Base-by-base conservation (phyloP, 2,113 vertebrate genomes). In the Elachura formosa region DNA sequence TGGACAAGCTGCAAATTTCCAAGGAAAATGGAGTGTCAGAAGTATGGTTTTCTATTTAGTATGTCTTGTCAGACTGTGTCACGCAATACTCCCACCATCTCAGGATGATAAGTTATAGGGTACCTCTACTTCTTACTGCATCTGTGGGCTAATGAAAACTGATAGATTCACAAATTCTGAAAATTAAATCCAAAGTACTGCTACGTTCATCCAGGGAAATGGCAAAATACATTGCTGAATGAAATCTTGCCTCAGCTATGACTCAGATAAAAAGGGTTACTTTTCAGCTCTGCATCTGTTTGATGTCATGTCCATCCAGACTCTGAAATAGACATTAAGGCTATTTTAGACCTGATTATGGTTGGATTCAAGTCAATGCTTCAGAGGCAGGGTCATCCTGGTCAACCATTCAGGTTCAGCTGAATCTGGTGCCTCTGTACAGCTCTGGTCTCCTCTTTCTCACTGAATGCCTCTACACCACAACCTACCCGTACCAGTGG, bases 21-120 rank as follows among this genome's bases (percentile, higher is more conserved):
- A 94, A 94, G 89, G 92, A 93, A 91, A 90, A 87, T 66, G 31
- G 43, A 89, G 64, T 73, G 74, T 81, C 89, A 95, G 75, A 71
- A 0, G 0, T 55, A 71, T 43, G 45, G 36, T 89, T 94, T 96
- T 93, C 71, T 85, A 66, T 89, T 96, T 93, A 72, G 49, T 63
- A 38, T 89, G 67, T 96, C 79, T 46, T 87, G 69, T 93, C 89
- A 94, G 67, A 54, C 78, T 80, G 66, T 93, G 85, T 90, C 85
- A 74, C 84, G 71, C 41, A 85, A 82, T 46, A 90, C 48, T 79
- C 61, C 38, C 49, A 62, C 92, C 66, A 90, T 59, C 63, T 90
- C 74, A 76, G 61, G 56, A 89, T 83, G 55, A 62, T 73, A 7
- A 78, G 68, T 45, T 76, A 56, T 11, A 81, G 64, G 58, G 43